phyloP scores from a whole-genome alignment of 2,888 invertebrate species.

The Lissonota sp. region DNA sequence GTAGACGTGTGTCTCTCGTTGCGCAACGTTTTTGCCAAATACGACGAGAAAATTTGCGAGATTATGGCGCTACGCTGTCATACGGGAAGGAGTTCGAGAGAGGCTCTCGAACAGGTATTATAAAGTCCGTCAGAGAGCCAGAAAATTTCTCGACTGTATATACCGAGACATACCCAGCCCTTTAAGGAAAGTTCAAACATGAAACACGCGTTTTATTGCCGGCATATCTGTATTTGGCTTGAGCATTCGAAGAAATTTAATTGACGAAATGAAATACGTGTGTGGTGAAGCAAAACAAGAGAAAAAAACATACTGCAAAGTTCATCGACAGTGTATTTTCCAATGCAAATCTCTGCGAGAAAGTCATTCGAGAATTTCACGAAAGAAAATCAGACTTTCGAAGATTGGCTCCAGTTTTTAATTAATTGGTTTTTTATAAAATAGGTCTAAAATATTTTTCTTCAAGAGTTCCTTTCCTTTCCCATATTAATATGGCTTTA shows the following conservation, averaged over 20 bases:
- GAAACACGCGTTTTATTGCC: constrained; percentile 30
- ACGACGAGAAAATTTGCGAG: constrained; percentile 47
- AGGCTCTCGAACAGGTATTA: constrained; percentile 8
- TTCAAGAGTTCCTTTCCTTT: too few species aligned
- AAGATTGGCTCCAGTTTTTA: too few species aligned
- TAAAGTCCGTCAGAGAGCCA: background rate
- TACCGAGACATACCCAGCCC: constrained; percentile 12
- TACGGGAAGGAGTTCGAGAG: background rate
- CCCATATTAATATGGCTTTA: too few species aligned
- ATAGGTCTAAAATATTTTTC: too few species aligned
- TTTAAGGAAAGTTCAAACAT: constrained; percentile 25
- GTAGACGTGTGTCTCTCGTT: constrained; percentile 35
- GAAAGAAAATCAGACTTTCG: background rate
- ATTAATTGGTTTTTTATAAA: too few species aligned
- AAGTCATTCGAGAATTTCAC: too few species aligned
- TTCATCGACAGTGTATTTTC: too few species aligned
- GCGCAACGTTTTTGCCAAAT: constrained; percentile 63
- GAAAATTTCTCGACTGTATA: background rate
- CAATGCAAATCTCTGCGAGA: background rate
- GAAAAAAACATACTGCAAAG: too few species aligned
- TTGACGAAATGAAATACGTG: too few species aligned
- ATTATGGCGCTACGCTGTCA: constrained; percentile 22
- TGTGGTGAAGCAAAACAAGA: too few species aligned
- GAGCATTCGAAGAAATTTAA: too few species aligned
- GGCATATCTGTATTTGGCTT: constrained; percentile 11